Percentiles rank a stretch among this genome's conserved stretches.
phyloP scores from a whole-genome alignment of 2,888 invertebrate species.

The Nemotelus pantherinus region DNA sequence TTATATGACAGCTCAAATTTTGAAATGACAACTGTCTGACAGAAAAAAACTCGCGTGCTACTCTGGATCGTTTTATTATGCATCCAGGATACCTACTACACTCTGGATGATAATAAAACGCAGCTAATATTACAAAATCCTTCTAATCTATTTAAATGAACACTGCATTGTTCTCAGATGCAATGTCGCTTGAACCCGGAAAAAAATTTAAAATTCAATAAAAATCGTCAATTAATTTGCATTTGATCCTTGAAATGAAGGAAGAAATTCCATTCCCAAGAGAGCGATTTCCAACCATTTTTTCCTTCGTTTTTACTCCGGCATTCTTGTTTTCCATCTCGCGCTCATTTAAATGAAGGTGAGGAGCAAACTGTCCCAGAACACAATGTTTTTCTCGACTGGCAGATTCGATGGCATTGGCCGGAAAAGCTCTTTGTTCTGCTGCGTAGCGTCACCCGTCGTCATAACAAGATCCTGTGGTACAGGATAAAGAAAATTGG shows the following conservation, averaged over 20 bases:
- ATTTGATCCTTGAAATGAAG: conserved; percentile 42
- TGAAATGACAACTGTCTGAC: too few species aligned
- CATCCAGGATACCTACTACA: too few species aligned
- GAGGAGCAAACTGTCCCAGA: conserved; percentile 4
- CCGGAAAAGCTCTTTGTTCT: conserved; percentile 22
- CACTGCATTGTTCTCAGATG: neutral
- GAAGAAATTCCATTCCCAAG: conserved; percentile 19
- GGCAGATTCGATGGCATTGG: neutral
- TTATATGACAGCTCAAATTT: too few species aligned
- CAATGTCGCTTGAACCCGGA: neutral
- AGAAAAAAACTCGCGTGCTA: too few species aligned
- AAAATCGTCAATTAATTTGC: conserved; percentile 44
- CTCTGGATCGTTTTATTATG: too few species aligned
- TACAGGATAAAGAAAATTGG: conserved; percentile 39
- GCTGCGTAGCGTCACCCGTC: conserved; percentile 4
- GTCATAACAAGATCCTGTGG: conserved; percentile 38
- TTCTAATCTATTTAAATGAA: neutral
- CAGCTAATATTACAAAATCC: too few species aligned
- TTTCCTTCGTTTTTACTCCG: neutral
- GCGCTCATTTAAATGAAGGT: conserved; percentile 37
- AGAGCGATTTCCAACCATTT: conserved; percentile 32
- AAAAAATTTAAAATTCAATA: conserved; percentile 40
- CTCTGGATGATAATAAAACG: too few species aligned
- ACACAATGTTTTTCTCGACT: conserved; percentile 23
- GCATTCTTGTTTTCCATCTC: neutral